Conservation (phyloP, 2,113 vertebrate genomes). For the Pollimyrus isidori region DNA sequence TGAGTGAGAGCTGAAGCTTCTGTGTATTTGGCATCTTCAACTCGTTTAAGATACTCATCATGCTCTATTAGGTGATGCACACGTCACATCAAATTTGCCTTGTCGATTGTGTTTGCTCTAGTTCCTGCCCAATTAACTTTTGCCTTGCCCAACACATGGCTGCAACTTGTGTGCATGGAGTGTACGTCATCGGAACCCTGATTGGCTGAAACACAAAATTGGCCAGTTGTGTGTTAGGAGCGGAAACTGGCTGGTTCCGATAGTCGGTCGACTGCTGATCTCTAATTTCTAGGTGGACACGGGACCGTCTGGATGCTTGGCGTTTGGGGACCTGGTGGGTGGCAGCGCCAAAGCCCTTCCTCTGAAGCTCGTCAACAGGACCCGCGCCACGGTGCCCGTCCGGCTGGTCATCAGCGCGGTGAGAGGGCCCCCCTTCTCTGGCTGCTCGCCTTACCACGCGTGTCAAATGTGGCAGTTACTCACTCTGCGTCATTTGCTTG, state of each 20-base stretch:
- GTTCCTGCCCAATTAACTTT: neutral
- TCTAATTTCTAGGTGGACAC: conserved; percentile 66
- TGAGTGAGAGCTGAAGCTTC: neutral
- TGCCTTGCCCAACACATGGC: neutral
- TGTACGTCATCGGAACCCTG: neutral
- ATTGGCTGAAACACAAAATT: neutral
- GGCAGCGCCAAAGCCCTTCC: conserved; percentile 78
- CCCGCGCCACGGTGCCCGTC: conserved; percentile 77
- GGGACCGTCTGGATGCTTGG: conserved; percentile 62
- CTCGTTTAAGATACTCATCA: neutral
- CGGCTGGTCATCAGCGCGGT: conserved; percentile 88
- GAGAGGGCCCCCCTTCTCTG: conserved; percentile 42
- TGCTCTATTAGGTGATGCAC: neutral
- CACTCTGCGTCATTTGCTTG: neutral
- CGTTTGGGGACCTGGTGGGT: conserved; percentile 82
- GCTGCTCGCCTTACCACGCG: neutral
- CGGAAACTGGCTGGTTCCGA: neutral
- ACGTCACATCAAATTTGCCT: neutral
- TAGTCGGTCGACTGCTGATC: neutral
- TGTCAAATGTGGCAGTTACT: neutral
- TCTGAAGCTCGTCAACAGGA: conserved; percentile 78
- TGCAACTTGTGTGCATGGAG: neutral
- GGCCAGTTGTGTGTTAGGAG: neutral
- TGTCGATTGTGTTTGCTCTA: neutral
- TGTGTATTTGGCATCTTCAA: neutral